phyloP scores from a whole-genome alignment of 2,888 invertebrate species.

The Seira ritae region DNA sequence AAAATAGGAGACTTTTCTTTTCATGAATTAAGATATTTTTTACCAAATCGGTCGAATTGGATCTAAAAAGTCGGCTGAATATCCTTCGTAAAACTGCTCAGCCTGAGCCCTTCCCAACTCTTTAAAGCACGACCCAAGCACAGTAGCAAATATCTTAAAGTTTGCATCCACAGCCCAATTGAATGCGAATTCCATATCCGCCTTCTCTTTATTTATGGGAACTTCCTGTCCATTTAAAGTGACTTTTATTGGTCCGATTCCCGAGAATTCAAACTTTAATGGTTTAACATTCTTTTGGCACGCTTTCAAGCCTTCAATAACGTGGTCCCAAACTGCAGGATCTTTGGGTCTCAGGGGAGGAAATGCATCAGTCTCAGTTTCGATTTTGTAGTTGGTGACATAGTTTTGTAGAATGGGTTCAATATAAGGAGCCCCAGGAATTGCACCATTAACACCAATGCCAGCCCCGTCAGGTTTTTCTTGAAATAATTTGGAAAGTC shows the following conservation, averaged over 20 bases:
- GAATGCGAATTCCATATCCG: slow-evolving; percentile 61
- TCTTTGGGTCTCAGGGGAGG: not conserved
- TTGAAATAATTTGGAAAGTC: slow-evolving; percentile 20
- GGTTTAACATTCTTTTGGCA: not conserved
- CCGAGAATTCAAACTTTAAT: not conserved
- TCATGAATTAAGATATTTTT: not conserved
- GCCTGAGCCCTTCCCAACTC: slow-evolving; percentile 25
- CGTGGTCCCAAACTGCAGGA: slow-evolving; percentile 39
- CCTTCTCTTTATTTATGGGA: slow-evolving; percentile 52
- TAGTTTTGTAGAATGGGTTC: too few relatives aligned
- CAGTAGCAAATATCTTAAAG: slow-evolving; percentile 63
- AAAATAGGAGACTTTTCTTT: not conserved
- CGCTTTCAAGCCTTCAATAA: not conserved
- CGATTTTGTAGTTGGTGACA: slow-evolving; percentile 21
- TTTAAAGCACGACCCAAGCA: slow-evolving; percentile 52
- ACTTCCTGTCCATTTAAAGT: slow-evolving; percentile 21
- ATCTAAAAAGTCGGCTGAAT: slow-evolving; percentile 41
- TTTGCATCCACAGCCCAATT: slow-evolving; percentile 63
- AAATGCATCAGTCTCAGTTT: not conserved
- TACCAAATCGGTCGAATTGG: slow-evolving; percentile 57
- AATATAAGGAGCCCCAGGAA: too few relatives aligned
- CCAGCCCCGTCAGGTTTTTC: not conserved
- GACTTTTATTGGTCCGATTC: slow-evolving; percentile 10
- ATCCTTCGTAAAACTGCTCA: slow-evolving; percentile 55
- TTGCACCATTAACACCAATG: too few relatives aligned